Percentiles rank a stretch among this genome's conserved stretches.
These are phyloP conservation scores for Drosophila kohkoa DNA, from an alignment of 1,140 invertebrate species.

Conservation along the genomic window DNA sequence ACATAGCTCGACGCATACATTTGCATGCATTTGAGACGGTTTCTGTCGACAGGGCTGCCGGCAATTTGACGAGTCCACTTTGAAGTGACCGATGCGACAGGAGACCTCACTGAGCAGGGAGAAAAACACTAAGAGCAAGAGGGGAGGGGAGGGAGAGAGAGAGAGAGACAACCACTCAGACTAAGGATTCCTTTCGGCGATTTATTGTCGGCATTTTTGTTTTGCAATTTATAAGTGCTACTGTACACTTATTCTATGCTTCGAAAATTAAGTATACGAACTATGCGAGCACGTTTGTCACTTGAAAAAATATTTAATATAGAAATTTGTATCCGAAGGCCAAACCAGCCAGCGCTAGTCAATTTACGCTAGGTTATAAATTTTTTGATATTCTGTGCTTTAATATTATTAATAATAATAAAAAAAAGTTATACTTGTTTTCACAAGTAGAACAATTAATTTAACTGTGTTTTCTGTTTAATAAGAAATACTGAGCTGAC, in stretches of 20 bases:
- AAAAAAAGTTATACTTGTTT: too few relatives aligned
- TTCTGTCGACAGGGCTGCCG: conserved; percentile 44
- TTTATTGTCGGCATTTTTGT: conserved; percentile 54
- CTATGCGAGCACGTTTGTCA: neutral
- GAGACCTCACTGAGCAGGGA: too few relatives aligned
- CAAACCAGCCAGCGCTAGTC: too few relatives aligned
- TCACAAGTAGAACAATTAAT: too few relatives aligned
- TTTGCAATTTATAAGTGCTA: conserved; percentile 53
- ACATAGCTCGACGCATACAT: conserved; percentile 54
- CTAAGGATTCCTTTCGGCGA: conserved; percentile 22
- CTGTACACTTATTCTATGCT: neutral
- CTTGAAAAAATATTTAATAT: too few relatives aligned
- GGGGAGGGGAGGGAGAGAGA: neutral
- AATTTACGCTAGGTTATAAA: too few relatives aligned
- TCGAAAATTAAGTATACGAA: neutral
- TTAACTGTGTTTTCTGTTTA: too few relatives aligned
- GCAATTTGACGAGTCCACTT: conserved; percentile 70
- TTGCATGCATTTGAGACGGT: conserved; percentile 65
- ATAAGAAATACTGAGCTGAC: too few relatives aligned
- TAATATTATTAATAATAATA: too few relatives aligned
- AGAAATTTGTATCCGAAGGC: too few relatives aligned
- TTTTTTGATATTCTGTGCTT: too few relatives aligned
- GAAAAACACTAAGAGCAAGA: too few relatives aligned
- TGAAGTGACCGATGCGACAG: conserved; percentile 29
- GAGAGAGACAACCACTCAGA: conserved; percentile 2